phyloP scores from a whole-genome alignment of 2,888 invertebrate species.

The Trachelus troglodyta region DNA sequence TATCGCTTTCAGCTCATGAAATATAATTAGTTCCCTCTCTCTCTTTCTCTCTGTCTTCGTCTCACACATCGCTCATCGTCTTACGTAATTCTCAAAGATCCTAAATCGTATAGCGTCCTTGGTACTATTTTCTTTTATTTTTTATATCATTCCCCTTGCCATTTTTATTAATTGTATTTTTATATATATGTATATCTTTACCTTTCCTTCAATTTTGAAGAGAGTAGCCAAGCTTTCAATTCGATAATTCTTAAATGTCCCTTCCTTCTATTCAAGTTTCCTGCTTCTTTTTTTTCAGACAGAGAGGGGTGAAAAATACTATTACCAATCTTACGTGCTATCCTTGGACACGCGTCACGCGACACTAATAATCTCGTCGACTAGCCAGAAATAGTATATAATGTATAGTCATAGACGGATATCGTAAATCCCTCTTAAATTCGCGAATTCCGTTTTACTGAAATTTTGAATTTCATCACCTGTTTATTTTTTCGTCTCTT shows the following conservation, averaged over 20 bases:
- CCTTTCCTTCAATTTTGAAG: neutral
- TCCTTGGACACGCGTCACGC: neutral
- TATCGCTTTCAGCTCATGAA: slow-evolving; percentile 7
- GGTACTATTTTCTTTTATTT: neutral
- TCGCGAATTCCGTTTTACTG: neutral
- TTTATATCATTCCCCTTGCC: neutral
- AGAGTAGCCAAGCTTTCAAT: neutral
- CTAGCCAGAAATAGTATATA: neutral
- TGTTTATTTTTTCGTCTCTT: neutral
- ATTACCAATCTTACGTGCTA: neutral
- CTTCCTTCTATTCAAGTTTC: neutral
- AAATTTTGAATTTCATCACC: neutral
- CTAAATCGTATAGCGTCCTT: neutral
- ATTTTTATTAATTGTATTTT: neutral
- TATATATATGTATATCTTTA: too few relatives aligned
- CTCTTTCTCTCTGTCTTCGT: neutral
- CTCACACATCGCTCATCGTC: neutral
- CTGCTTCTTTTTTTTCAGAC: neutral
- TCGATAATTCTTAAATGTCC: neutral
- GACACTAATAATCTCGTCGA: neutral
- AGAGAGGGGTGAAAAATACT: neutral
- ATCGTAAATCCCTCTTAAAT: neutral
- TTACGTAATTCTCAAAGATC: neutral
- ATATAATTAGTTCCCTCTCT: slow-evolving; percentile 13
- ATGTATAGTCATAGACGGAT: neutral